phyloP scores from a whole-genome alignment of 2,888 invertebrate genomes.

The Temnothorax ravouxi region DNA sequence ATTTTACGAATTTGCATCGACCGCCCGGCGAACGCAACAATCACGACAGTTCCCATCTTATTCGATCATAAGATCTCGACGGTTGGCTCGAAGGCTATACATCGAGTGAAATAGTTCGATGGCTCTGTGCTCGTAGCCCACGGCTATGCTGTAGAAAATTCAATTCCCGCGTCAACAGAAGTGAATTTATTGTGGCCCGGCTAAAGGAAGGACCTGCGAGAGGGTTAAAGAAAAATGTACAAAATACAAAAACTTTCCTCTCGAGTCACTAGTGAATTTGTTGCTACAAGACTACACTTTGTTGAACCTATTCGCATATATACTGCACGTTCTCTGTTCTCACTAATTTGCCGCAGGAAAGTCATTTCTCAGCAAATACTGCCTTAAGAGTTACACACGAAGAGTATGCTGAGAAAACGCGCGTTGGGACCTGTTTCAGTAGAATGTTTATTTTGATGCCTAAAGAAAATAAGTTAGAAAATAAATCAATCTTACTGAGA shows the following conservation, averaged over 20 bases:
- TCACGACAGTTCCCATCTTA: constrained; percentile 11
- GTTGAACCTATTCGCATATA: constrained; percentile 57
- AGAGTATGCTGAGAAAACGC: neutral
- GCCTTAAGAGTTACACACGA: neutral
- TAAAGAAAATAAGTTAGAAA: neutral
- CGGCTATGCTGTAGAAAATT: constrained; percentile 77
- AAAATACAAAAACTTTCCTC: constrained; percentile 72
- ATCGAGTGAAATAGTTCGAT: constrained; percentile 69
- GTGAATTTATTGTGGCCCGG: constrained; percentile 81
- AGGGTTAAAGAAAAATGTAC: constrained; percentile 55
- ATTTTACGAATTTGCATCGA: constrained; percentile 1
- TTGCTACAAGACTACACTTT: constrained; percentile 63
- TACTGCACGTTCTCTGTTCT: constrained; percentile 22
- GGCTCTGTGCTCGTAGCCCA: constrained; percentile 61
- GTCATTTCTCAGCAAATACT: constrained; percentile 28
- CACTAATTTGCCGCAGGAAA: constrained; percentile 46
- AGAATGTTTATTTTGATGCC: neutral
- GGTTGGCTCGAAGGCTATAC: constrained; percentile 21
- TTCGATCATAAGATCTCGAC: constrained; percentile 35
- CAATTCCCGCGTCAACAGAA: constrained; percentile 82
- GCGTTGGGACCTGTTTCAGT: neutral
- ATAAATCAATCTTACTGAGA: neutral
- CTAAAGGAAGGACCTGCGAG: constrained; percentile 47
- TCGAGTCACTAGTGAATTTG: constrained; percentile 65
- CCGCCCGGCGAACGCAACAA: constrained; percentile 16